Conservation (phyloP, 1,140 invertebrate genomes). For the Sinella curviseta region DNA sequence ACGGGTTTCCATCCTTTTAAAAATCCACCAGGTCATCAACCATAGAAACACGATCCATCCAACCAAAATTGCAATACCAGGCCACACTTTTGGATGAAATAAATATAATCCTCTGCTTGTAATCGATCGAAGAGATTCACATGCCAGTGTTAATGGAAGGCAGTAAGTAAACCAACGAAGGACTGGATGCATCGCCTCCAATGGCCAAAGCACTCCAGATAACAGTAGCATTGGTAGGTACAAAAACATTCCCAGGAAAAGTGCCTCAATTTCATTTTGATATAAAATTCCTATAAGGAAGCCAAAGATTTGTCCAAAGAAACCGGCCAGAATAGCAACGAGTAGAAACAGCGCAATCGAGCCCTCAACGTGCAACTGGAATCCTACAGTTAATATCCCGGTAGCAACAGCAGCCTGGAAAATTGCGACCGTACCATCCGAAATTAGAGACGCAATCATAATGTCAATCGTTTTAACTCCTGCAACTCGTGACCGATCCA, state of each 20-base stretch:
- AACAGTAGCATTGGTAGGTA: constrained; percentile 11
- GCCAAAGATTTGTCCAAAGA: background rate
- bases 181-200: constrained; percentile 84
- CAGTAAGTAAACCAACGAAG: constrained; percentile 68
- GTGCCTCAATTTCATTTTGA: constrained; percentile 1
- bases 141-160: background rate
- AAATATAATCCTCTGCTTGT: background rate
- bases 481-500: background rate
- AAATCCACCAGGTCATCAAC: background rate
- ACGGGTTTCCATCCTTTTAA: too few relatives aligned
- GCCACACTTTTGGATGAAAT: background rate
- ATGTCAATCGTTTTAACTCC: background rate
- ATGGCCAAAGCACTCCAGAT: constrained; percentile 77
- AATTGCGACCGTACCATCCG: background rate
- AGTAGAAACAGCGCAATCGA: background rate
- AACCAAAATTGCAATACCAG: background rate
- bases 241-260: constrained; percentile 16
- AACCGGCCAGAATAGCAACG: background rate
- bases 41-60: background rate
- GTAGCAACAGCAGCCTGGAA: background rate
- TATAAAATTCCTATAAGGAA: background rate
- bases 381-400: background rate
- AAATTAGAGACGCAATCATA: background rate
- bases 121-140: constrained; percentile 4
- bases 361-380: background rate